phyloP scores from a whole-genome alignment of 2,797 vertebrate genomes.

The Spatula clypeata region DNA sequence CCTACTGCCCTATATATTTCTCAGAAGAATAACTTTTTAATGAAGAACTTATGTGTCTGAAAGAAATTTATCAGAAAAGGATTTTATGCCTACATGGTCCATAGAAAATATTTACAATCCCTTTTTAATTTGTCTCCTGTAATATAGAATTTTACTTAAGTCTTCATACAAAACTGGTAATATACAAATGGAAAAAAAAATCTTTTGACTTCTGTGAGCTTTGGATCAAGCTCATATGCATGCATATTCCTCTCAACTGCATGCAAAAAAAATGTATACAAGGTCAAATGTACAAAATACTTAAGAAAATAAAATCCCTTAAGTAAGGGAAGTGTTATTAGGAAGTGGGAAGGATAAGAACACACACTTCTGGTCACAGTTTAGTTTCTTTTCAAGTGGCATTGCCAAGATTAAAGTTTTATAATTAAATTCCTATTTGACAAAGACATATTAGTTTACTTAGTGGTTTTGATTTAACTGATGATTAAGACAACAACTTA shows the following conservation, averaged over 20 bases:
- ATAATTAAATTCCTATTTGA: conserved; percentile 73
- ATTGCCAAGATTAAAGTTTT: conserved; percentile 68
- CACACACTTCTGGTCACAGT: conserved; percentile 45
- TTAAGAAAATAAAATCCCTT: conserved; percentile 52
- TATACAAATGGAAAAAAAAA: not conserved
- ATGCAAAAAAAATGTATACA: conserved; percentile 13
- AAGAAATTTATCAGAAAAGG: not conserved
- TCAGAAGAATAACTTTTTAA: not conserved
- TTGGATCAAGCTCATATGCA: not conserved
- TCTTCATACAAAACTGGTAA: not conserved
- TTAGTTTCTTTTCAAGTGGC: conserved; percentile 63
- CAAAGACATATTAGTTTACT: conserved; percentile 67
- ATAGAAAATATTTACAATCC: not conserved
- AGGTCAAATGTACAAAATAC: conserved; percentile 9
- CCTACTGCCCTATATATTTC: not conserved
- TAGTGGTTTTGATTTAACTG: conserved; percentile 73
- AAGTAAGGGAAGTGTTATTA: conserved; percentile 39
- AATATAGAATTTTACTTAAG: not conserved
- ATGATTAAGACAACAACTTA: conserved; percentile 61
- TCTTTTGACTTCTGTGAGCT: not conserved
- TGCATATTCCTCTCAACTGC: not conserved
- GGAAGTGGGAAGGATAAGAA: conserved; percentile 55
- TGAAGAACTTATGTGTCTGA: not conserved
- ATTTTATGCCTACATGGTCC: not conserved
- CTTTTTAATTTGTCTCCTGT: not conserved